phyloP scores from a whole-genome alignment of 2,888 invertebrate genomes.

The Dasypogon diadema region DNA sequence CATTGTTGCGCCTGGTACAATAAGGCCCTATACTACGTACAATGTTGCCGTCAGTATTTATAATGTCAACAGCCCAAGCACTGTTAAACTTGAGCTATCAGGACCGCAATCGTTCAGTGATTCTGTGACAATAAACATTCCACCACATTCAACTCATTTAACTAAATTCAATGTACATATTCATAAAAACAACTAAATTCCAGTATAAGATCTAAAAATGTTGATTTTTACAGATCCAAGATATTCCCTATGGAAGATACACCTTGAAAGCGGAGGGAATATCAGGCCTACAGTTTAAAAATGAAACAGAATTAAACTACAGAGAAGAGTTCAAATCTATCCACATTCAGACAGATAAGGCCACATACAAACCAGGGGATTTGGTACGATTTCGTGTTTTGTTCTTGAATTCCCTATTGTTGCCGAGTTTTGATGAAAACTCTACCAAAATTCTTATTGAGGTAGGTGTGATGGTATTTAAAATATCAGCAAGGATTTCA shows the following conservation, averaged over 20 bases:
- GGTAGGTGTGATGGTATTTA: too few species aligned
- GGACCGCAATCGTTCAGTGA: constrained; percentile 78
- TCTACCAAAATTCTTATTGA: constrained; percentile 62
- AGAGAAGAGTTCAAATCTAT: constrained; percentile 78
- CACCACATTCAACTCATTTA: constrained; percentile 78
- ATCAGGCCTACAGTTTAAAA: constrained; percentile 79
- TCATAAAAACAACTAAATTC: constrained; percentile 58
- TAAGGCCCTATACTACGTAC: constrained; percentile 85
- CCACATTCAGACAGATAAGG: constrained; percentile 92
- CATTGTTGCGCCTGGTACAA: constrained; percentile 79
- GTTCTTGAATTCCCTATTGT: constrained; percentile 78
- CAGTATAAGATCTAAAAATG: constrained; percentile 73
- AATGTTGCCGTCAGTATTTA: constrained; percentile 77
- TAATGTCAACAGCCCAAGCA: constrained; percentile 72
- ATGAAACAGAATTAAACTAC: constrained; percentile 79
- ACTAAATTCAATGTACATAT: constrained; percentile 77
- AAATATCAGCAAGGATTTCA: too few species aligned
- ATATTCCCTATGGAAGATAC: constrained; percentile 58
- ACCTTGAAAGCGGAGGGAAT: constrained; percentile 70
- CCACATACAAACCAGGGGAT: constrained; percentile 89
- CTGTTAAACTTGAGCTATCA: constrained; percentile 79
- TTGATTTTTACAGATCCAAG: background rate
- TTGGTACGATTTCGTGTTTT: constrained; percentile 81
- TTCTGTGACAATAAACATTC: constrained; percentile 77
- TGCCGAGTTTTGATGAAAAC: constrained; percentile 69